Percentiles rank a stretch among this genome's conserved stretches.
phyloP scores from a whole-genome alignment of 2,888 invertebrate species.

The Hypolimnas misippus region DNA sequence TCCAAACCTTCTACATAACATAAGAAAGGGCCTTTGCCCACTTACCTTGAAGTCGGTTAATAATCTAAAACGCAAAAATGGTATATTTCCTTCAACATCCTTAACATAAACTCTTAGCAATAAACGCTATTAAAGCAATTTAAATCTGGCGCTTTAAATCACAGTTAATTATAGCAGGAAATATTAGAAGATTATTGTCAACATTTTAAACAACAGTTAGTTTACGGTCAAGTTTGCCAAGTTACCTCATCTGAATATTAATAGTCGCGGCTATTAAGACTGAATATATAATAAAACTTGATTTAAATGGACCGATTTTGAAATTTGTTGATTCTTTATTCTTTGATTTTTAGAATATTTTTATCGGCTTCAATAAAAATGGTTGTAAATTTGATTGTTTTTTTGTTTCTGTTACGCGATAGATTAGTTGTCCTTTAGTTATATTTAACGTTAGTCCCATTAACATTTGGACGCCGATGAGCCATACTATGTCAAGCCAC shows the following conservation, averaged over 20 bases:
- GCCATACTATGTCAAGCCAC: too few species aligned
- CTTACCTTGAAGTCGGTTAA: too few species aligned
- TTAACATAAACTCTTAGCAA: background rate
- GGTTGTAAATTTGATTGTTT: too few species aligned
- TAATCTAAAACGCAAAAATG: too few species aligned
- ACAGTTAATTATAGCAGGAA: background rate
- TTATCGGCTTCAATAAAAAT: too few species aligned
- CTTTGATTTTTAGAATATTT: background rate
- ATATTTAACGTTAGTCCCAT: too few species aligned
- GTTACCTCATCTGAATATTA: constrained; percentile 10
- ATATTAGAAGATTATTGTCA: constrained; percentile 7
- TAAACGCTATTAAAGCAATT: background rate
- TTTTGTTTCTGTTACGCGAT: too few species aligned
- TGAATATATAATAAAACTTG: background rate
- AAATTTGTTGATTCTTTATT: background rate
- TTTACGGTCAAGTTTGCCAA: constrained; percentile 10
- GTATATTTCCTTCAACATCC: too few species aligned
- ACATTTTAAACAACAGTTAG: constrained; percentile 2
- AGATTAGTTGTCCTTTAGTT: too few species aligned
- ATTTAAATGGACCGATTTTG: constrained; percentile 2
- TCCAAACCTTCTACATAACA: too few species aligned
- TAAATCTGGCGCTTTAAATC: background rate
- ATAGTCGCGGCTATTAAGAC: background rate
- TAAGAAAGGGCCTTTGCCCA: too few species aligned
- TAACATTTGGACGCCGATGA: too few species aligned